Evolutionary conservation across 2,888 invertebrate genomes (phyloP), one percentile per base, ranked within the genome.

Genomic region (Ennomos erosarius): DNA sequence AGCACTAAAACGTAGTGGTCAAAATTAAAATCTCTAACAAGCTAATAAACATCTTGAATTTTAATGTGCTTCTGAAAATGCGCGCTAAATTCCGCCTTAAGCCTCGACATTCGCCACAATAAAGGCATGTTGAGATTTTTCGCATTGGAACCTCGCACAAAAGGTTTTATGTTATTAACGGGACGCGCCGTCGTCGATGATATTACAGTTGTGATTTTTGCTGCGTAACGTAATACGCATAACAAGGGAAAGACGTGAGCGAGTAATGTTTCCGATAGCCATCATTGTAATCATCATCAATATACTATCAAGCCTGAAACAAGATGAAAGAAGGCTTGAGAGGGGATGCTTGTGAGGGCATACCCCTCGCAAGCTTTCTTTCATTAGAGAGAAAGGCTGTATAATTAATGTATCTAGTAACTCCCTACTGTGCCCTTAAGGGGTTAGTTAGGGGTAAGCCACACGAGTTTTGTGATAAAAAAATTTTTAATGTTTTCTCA

Each of bases 101-200:
- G 43, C 36, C 36, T 44, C 10, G 39, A 39, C 26, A 47, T 50
- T 55, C 10, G 39, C 44, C 26, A 47, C 53, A 56, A 51, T 56
- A 50, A 52, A 39, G 49, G 53, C 37, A 42, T 37, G 37, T 51
- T 38, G 54, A 55, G 53, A 79, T 82, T 82, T 82, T 81, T 81
- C 70, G 68, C 78, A 73, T 73, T 75, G 75, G 74, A 74, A 76
- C 79, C 81, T 75, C 72, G 70, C 73, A 85, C 81, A 85, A 85
- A 81, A 78, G 76, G 71, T 72, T 79, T 79, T 77, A 79, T 75
- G 73, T 75, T 81, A 82, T 81, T 83, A 86, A 81, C 78, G 76
- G 75, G 69, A 69, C 73, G 74, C 70, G 69, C 68, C 73, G 74
- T 69, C 73, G 74, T 69, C 67, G 74, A 78, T 83, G 78, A 83